phyloP scores from a whole-genome alignment of 2,113 vertebrate genomes.

The Cyanistes caeruleus region DNA sequence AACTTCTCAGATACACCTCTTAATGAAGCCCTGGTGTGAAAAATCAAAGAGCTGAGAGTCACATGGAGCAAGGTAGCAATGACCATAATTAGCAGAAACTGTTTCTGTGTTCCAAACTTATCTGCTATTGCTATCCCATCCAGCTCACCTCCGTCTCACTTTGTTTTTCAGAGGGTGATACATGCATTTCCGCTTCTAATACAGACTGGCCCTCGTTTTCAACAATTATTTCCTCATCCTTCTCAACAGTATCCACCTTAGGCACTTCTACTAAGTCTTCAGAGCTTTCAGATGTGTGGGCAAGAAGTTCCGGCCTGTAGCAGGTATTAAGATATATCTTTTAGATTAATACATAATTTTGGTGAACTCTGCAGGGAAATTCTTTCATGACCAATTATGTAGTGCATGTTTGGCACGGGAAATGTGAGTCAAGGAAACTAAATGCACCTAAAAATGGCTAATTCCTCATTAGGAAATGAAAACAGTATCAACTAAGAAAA shows the following conservation, averaged over 20 bases:
- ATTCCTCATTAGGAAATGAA: neutral
- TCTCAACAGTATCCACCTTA: slow-evolving; percentile 1
- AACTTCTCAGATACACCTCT: neutral
- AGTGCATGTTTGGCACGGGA: neutral
- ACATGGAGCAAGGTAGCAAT: neutral
- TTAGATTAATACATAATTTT: neutral
- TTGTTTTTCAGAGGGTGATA: slow-evolving; percentile 40
- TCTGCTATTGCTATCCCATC: neutral
- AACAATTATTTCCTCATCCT: neutral
- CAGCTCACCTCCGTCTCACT: slow-evolving; percentile 66
- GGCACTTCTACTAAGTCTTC: slow-evolving; percentile 43
- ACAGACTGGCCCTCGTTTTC: neutral
- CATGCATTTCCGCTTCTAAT: neutral
- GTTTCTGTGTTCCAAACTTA: neutral
- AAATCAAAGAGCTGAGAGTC: neutral
- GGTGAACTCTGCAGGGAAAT: neutral
- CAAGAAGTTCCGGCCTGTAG: slow-evolving; percentile 50
- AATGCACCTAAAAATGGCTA: neutral
- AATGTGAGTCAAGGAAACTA: neutral
- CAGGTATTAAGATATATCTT: neutral
- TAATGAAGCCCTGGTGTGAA: neutral
- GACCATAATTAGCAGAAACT: neutral
- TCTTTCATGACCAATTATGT: neutral
- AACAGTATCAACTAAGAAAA: neutral
- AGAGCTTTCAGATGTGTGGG: slow-evolving; percentile 23